Evolutionary conservation across 1,140 invertebrate genomes (phyloP), one percentile per base, ranked within the genome.

Genomic region (Drosophila obscura): DNA sequence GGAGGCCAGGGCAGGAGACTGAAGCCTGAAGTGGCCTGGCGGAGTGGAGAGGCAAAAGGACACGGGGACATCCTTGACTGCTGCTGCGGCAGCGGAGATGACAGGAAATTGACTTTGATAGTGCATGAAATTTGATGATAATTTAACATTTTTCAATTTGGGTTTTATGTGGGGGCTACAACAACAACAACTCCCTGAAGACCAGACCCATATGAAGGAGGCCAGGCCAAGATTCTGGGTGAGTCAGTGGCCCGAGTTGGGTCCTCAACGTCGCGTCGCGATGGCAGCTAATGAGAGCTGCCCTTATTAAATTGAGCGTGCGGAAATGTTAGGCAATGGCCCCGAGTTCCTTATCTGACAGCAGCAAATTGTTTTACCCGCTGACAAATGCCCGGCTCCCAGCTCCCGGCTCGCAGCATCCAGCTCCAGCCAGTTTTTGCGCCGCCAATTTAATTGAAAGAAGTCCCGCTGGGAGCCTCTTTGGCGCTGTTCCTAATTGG

Each of bases 111-210:
- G 80, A 87, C 83, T 87, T 87, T 87, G 82, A 88, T 87, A 87
- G 83, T 87, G 83, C 78, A 82, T 83, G 83, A 88, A 88, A 87
- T 87, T 87, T 88, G 79, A 87, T 87, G 83, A 87, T 87, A 88
- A 87, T 84, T 81, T 84, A 49, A 74, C 63, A 72, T 85, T 80
- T 80, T 74, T 74, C 72, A 74, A 74, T 74, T 74, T 74, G 64
- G 46, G 19, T 69, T 69, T 31, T 31, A 31, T 31, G 31, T 31
- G 31, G 8, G 66, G 64, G 24, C 50, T 26, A 35, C 16, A 44
- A 68, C 8, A 39, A 13, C 35, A 39, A 13, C 11, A 39, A 39
- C 11, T 39, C 35, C 35, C 35, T 39, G 35, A 39, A 39, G 35
- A 13, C 35, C 35, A 11, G 35, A 39, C 45, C 31, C n/a, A 73